These are phyloP conservation scores for Drosophila sordidapex DNA, from an alignment of 2,888 invertebrate species.

Conservation along the genomic window DNA sequence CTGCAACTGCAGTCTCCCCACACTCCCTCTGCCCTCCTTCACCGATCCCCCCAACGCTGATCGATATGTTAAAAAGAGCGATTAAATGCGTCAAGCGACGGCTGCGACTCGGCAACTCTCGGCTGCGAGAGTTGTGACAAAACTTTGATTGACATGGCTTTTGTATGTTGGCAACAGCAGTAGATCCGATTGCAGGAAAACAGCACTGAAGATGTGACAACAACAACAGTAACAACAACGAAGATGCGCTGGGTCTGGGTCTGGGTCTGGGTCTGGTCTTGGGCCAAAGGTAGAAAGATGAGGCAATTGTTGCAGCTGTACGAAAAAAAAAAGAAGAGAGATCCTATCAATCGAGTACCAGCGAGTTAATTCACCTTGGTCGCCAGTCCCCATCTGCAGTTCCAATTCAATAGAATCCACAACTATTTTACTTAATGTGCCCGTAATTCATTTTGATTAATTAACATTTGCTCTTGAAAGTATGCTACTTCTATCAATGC, in stretches of 20 bases:
- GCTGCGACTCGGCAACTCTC: constrained; percentile 33
- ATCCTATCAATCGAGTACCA: constrained; percentile 41
- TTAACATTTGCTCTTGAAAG: constrained; percentile 32
- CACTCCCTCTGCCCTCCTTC: not conserved
- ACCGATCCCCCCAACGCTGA: constrained; percentile 33
- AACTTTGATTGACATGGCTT: constrained; percentile 78
- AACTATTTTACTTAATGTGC: not conserved
- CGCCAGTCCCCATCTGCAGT: constrained; percentile 1
- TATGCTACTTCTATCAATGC: constrained; percentile 31
- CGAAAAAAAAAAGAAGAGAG: constrained; percentile 19
- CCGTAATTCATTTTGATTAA: not conserved
- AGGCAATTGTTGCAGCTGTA: constrained; percentile 60
- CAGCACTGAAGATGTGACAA: constrained; percentile 35
- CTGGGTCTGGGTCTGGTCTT: not conserved
- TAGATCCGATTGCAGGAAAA: constrained; percentile 48
- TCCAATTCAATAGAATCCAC: constrained; percentile 3
- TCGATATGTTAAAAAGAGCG: constrained; percentile 78
- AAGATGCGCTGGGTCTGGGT: not conserved
- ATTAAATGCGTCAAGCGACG: constrained; percentile 71
- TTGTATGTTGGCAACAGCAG: constrained; percentile 63
- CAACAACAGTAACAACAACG: constrained; percentile 11
- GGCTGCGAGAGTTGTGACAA: constrained; percentile 53
- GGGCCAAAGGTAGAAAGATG: constrained; percentile 35
- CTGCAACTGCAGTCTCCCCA: constrained; percentile 5
- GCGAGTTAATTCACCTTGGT: constrained; percentile 15